Percentiles rank a stretch among this genome's conserved stretches.
phyloP scores from a whole-genome alignment of 53 echinoderm and acorn worm species.

The Patiria pectinifera region DNA sequence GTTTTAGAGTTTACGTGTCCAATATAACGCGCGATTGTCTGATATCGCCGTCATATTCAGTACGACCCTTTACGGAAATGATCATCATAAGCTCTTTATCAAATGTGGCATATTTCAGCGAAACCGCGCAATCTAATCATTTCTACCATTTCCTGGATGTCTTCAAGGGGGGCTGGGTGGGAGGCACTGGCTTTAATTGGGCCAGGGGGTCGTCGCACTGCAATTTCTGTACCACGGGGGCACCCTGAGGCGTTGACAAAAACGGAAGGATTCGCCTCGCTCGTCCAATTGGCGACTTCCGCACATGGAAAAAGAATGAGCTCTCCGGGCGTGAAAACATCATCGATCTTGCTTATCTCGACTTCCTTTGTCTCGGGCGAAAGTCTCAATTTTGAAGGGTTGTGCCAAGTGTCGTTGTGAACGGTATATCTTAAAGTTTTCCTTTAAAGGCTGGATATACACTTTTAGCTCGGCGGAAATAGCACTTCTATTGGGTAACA shows the following conservation, averaged over 20 bases:
- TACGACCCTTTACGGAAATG: background rate
- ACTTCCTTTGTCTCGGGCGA: conserved; percentile 64
- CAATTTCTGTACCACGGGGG: conserved; percentile 48
- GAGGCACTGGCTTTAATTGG: conserved; percentile 11
- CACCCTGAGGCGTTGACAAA: conserved; percentile 55
- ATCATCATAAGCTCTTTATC: conserved; percentile 5
- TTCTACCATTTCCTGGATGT: conserved; percentile 36
- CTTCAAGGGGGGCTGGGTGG: conserved; percentile 8
- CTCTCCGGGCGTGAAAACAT: conserved; percentile 60
- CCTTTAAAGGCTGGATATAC: conserved; percentile 4
- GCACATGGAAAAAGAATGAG: conserved; percentile 59
- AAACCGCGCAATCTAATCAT: conserved; percentile 9
- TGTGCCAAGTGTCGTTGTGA: conserved; percentile 39
- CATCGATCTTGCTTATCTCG: conserved; percentile 65
- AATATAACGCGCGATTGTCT: background rate
- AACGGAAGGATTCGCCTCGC: conserved; percentile 62
- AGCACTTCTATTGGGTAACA: background rate
- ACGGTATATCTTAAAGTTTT: background rate
- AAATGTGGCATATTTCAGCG: conserved; percentile 6
- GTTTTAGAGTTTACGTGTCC: too few species aligned
- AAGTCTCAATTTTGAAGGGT: conserved; percentile 63
- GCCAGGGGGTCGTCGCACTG: conserved; percentile 59
- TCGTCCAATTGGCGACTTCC: conserved; percentile 64
- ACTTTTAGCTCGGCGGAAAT: conserved; percentile 15
- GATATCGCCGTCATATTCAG: background rate